phyloP scores from a whole-genome alignment of 2,888 invertebrate genomes.

The Tenthredo mesomela region DNA sequence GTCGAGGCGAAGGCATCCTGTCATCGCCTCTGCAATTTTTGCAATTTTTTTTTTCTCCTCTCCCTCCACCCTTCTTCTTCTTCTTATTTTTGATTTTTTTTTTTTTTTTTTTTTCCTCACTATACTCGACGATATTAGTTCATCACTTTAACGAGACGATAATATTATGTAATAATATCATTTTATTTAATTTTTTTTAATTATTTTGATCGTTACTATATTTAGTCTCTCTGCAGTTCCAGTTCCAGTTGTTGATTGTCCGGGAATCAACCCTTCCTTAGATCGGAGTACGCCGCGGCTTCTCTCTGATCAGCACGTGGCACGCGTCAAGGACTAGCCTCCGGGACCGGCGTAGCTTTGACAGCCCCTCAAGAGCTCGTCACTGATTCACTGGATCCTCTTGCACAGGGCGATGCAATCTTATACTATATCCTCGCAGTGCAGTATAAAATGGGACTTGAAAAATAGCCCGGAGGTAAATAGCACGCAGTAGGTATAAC shows the following conservation, averaged over 20 bases:
- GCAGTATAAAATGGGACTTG: conserved; percentile 64
- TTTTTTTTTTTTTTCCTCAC: conserved; percentile 57
- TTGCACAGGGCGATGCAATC: conserved; percentile 58
- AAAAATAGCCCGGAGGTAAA: conserved; percentile 61
- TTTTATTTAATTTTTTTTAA: neutral
- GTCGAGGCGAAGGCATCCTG: conserved; percentile 75
- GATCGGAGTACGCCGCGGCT: conserved; percentile 65
- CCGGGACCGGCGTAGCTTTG: conserved; percentile 75
- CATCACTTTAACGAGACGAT: neutral
- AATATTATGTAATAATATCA: neutral
- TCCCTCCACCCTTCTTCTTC: too few species aligned
- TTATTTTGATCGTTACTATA: neutral
- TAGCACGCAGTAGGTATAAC: neutral
- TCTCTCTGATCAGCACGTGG: conserved; percentile 75
- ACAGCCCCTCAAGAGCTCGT: conserved; percentile 64
- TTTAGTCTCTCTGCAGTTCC: neutral
- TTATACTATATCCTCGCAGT: conserved; percentile 1
- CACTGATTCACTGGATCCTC: conserved; percentile 40
- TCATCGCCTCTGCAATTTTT: conserved; percentile 71
- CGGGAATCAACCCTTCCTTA: conserved; percentile 49
- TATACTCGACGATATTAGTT: conserved; percentile 8
- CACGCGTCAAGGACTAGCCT: conserved; percentile 76
- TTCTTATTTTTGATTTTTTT: conserved; percentile 59
- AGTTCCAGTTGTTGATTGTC: conserved; percentile 9
- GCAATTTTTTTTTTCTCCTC: neutral